Evolutionary conservation across 2,888 invertebrate species (phyloP).

Genomic region (Coelinius sp.): DNA sequence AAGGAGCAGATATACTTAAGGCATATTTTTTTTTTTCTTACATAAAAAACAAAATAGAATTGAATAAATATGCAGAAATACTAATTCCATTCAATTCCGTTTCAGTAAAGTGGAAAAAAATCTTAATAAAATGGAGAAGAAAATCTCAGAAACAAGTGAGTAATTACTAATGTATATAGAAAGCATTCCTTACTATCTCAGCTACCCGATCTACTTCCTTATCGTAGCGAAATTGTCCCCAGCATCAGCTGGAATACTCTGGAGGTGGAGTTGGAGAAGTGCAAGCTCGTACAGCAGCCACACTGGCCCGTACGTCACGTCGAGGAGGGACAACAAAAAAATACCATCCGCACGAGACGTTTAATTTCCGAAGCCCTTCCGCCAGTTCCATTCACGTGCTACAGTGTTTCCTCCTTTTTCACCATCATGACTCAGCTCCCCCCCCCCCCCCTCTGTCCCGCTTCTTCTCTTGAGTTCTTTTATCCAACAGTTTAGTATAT

Average conservation of each 20-base stretch:
- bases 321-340: slow-evolving; percentile 57
- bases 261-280: slow-evolving; percentile 40
- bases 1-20: too few species aligned
- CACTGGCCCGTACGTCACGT: slow-evolving; percentile 66
- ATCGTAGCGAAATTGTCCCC: slow-evolving; percentile 67
- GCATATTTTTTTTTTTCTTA: too few species aligned
- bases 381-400: slow-evolving; percentile 66
- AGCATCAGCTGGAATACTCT: slow-evolving; percentile 41
- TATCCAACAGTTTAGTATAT: slow-evolving; percentile 28
- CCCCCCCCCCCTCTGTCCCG: not conserved
- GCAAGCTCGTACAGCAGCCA: slow-evolving; percentile 43
- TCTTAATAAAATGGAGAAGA: not conserved
- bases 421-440: not conserved
- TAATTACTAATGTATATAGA: slow-evolving; percentile 45
- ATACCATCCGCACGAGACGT: slow-evolving; percentile 67
- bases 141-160: slow-evolving; percentile 32
- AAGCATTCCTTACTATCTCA: slow-evolving; percentile 60
- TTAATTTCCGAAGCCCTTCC: slow-evolving; percentile 71
- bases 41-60: not conserved
- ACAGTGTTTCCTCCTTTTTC: slow-evolving; percentile 45
- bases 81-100: slow-evolving; percentile 13
- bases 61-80: slow-evolving; percentile 35
- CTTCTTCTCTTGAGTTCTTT: not conserved
- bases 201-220: slow-evolving; percentile 66
- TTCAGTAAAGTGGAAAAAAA: not conserved